Base-by-base conservation (phyloP, 1,140 invertebrate species). In the Anastrepha ludens region DNA sequence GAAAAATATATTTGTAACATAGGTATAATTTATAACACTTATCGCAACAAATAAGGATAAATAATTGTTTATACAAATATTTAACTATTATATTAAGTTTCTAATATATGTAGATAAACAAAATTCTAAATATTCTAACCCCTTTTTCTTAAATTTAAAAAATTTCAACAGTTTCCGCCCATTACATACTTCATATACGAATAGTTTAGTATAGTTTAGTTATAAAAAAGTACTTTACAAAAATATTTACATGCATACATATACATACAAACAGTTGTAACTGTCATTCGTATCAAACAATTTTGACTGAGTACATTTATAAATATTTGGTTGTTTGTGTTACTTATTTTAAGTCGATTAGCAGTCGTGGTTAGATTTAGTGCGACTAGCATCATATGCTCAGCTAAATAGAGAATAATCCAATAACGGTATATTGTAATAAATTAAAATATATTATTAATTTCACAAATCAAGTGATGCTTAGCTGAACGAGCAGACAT, bases 201-300 rank as follows among this genome's bases (percentile, higher is more conserved):
- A 29, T 17, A 11, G 74, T 20, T 55, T 55, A 81, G 44, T 81
- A 58, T 29, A 81, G 74, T 55, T 81, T 8, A 81, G 74, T 55
- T 81, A 81, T 29, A 50, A 81, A 67, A 81, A 81, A 55, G 20
- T 81, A 74, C 67, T 44, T 74, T 81, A 55, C 9, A 55, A 81
- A 81, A 55, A 81, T 81, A 81, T 81, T 47, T 81, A 50, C 15
- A 55, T 55, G 55, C 47, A 11, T 81, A 74, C 55, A 29, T 41
- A 44, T 81, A 81, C 44, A 55, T 55, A 81, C 74, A 55, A 55
- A 55, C 47, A n/a, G n/a, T 8, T 47, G 20, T 81, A 81, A 4
- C 44, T 81, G 20, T 20, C 15, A 6, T 47, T 17, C 17, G 44
- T 47, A 17, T 55, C 47, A 81, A 55, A 81, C 7, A 81, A 81